These are phyloP conservation scores for Guaruba guarouba DNA, from an alignment of 2,113 vertebrate genomes.

Conservation along the genomic window DNA sequence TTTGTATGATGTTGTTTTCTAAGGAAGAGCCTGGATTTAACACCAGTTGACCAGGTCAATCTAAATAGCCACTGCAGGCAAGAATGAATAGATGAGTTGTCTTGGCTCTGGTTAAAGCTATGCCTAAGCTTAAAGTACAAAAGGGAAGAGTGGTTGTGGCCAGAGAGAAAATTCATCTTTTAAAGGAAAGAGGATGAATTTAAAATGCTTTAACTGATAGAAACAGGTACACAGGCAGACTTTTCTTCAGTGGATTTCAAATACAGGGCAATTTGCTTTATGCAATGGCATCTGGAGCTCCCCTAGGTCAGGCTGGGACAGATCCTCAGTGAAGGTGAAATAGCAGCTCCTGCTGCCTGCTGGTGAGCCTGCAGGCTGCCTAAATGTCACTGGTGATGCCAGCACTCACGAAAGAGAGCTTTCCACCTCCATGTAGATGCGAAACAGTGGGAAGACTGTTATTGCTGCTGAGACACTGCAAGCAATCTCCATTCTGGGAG, in stretches of 20 bases:
- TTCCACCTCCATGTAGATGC: fast-evolving
- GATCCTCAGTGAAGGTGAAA: not conserved
- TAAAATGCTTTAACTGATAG: not conserved
- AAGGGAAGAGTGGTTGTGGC: not conserved
- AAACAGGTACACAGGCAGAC: fast-evolving
- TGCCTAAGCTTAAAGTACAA: not conserved
- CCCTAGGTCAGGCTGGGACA: not conserved
- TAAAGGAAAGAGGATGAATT: not conserved
- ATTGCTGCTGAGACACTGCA: not conserved
- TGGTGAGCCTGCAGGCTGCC: not conserved
- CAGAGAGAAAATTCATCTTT: not conserved
- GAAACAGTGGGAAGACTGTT: not conserved
- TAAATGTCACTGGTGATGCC: not conserved
- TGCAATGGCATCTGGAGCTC: fast-evolving
- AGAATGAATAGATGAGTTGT: not conserved
- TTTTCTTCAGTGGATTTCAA: not conserved
- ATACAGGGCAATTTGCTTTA: not conserved
- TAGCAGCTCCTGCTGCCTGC: not conserved
- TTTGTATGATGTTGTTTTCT: not conserved
- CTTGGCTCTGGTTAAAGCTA: not conserved
- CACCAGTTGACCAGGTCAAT: not conserved
- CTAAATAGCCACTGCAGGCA: not conserved
- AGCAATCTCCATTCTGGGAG: not conserved
- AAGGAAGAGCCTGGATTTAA: not conserved
- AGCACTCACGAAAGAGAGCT: not conserved